A percentile compares a stretch with the other conserved stretches of the same genome.
phyloP scores from a whole-genome alignment of 2,113 vertebrate genomes.

The Falcunculus frontatus region DNA sequence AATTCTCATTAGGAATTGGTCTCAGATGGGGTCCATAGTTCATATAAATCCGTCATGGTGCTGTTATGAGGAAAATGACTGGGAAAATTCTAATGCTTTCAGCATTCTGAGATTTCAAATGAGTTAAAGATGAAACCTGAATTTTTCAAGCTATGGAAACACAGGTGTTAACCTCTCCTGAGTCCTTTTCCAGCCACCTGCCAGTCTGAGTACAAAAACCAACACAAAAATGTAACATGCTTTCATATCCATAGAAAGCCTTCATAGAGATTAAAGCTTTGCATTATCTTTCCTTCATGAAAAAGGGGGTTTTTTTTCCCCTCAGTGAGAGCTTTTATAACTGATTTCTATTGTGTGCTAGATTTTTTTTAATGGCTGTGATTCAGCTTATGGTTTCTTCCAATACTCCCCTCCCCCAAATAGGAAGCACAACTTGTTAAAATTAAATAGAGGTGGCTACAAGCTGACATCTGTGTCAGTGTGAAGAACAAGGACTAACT shows the following conservation, averaged over 20 bases:
- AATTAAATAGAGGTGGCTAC: not conserved
- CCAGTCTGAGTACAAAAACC: slow-evolving; percentile 23
- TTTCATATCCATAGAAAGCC: slow-evolving; percentile 1
- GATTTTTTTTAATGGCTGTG: not conserved
- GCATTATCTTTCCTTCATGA: not conserved
- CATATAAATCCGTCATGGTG: not conserved
- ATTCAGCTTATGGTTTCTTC: not conserved
- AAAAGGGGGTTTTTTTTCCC: not conserved
- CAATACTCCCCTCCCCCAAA: not conserved
- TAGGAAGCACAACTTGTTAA: not conserved
- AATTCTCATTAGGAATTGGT: not conserved
- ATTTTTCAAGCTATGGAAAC: slow-evolving; percentile 14
- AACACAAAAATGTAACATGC: slow-evolving; percentile 6
- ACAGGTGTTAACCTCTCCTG: slow-evolving; percentile 41
- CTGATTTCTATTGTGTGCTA: not conserved
- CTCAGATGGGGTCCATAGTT: not conserved
- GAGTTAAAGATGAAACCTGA: slow-evolving; percentile 12
- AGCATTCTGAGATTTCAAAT: not conserved
- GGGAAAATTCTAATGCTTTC: not conserved
- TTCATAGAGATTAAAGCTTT: slow-evolving; percentile 43
- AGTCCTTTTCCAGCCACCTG: slow-evolving; percentile 33
- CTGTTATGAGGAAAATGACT: not conserved
- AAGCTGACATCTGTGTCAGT: slow-evolving; percentile 3
- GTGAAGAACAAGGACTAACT: not conserved
- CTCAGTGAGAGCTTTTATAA: not conserved